Evolutionary conservation across 2,797 vertebrate genomes (phyloP).

Genomic region (Crypturellus tataupa): DNA sequence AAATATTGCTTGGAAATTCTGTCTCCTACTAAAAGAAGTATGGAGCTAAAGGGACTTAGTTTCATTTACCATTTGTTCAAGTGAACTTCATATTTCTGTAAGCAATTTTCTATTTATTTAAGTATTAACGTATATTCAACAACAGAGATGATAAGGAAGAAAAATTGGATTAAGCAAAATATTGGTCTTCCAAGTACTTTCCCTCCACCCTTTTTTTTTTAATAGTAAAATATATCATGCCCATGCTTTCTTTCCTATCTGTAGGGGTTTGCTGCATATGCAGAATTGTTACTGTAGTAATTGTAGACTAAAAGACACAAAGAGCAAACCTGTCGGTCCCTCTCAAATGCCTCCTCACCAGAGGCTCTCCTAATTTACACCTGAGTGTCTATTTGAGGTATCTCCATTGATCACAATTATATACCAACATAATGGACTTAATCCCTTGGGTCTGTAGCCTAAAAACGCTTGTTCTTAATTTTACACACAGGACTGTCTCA

Average conservation of each 20-base stretch:
- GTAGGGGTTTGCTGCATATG: not conserved
- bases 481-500: not conserved
- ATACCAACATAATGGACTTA: not conserved
- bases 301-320: not conserved
- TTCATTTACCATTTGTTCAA: not conserved
- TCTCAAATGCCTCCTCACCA: not conserved
- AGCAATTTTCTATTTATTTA: not conserved
- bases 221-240: too few species aligned
- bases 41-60: not conserved
- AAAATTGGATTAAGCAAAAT: not conserved
- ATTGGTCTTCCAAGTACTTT: not conserved
- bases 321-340: not conserved
- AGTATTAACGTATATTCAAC: not conserved
- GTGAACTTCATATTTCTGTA: not conserved
- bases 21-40: not conserved
- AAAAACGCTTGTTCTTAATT: not conserved
- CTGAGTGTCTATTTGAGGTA: not conserved
- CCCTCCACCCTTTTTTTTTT: too few species aligned
- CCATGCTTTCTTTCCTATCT: not conserved
- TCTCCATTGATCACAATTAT: not conserved
- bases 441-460: not conserved
- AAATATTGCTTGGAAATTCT: not conserved
- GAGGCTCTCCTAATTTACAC: not conserved
- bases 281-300: not conserved
- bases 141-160: not conserved